Evolutionary conservation across 2,113 vertebrate species (phyloP), one percentile per base, ranked within the genome.

Genomic region (Thryonomys swinderianus): DNA sequence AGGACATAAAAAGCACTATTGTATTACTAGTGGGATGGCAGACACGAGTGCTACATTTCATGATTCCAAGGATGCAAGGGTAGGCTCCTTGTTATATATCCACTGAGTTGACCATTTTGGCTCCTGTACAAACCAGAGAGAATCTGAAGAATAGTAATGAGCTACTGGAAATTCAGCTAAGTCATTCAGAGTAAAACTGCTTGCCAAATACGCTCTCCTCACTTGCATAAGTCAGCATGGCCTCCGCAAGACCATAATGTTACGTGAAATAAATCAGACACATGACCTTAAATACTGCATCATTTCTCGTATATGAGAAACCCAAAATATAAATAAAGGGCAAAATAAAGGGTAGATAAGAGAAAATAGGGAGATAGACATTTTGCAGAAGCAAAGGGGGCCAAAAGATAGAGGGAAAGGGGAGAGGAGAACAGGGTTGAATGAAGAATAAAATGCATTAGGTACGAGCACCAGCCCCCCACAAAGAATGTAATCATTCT

Each of bases 131-230:
- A 71, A 57, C 17, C 64, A 86, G 61, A 23, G 25, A 45, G 45
- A 71, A 21, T n/a, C n/a, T 27, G 12, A 64, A 59, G 32, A 34
- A 59, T 4, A 57, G 17, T 8, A 12, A 40, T 0, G 27, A 42
- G 20, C 7, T 34, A 0, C 25, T 42, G 66, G 59, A 53, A 48
- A 85, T 45, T 27, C 66, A 69, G 59, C 82, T 23, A 61, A n/a
- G 18, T 1, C 1, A 57, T 48, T 62, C 23, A 11, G 73, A 67
- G 34, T 0, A 20, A 30, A 59, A 51, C 9, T 34, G 25, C 37
- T 3, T 11, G 42, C 32, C 23, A 16, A 30, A 45, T 0, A 11
- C 11, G 64, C 13, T 2, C 12, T 27, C 32, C 42, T 62, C 18
- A 5, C 14, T 34, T 34, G 57, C 0, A 12, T 66, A 37, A 7